phyloP scores from a whole-genome alignment of 2,113 vertebrate species.

The Lepisosteus oculatus region DNA sequence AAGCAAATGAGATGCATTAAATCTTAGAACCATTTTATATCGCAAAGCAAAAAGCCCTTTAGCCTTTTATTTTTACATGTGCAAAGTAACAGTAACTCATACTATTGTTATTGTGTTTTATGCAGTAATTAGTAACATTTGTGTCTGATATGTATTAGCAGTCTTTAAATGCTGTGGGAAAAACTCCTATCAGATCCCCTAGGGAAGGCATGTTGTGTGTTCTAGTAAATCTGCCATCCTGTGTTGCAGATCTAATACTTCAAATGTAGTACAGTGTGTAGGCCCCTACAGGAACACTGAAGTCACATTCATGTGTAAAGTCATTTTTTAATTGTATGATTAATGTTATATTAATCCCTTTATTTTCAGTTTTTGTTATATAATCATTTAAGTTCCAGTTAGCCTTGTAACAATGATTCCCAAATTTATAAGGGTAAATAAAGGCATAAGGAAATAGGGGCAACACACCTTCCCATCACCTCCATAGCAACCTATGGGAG shows the following conservation, averaged over 20 bases:
- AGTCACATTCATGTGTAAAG: neutral
- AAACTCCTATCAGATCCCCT: neutral
- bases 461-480: too few species aligned
- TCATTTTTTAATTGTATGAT: neutral
- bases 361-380: neutral
- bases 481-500: too few species aligned
- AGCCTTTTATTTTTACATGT: neutral
- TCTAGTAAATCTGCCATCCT: neutral
- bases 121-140: neutral
- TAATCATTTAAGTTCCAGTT: too few species aligned
- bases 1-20: too few species aligned
- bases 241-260: neutral
- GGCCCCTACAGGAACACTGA: too few species aligned
- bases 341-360: neutral
- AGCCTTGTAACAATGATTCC: too few species aligned
- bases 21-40: too few species aligned
- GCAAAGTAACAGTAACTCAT: neutral
- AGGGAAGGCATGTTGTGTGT: constrained; percentile 9
- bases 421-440: too few species aligned
- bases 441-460: too few species aligned
- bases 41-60: neutral
- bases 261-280: too few species aligned
- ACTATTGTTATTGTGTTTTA: neutral
- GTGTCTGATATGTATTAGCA: neutral
- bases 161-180: constrained; percentile 16